Conservation (phyloP, 2,888 invertebrate species). For the Tricholauxania praeusta region DNA sequence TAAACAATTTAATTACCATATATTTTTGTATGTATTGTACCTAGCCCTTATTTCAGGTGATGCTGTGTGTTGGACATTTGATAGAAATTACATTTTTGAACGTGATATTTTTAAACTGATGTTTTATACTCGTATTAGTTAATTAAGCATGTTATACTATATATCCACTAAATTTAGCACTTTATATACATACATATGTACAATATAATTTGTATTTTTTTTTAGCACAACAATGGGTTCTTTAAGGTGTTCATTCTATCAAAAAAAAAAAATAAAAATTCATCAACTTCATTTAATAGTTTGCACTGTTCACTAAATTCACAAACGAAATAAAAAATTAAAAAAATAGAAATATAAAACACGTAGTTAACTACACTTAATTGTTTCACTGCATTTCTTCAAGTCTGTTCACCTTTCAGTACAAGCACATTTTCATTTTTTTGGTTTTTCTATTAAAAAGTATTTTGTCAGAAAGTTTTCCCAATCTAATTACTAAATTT, state of each 20-base stretch:
- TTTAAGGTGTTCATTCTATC: no score
- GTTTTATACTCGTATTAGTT: conserved; percentile 3
- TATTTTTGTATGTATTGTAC: conserved; percentile 27
- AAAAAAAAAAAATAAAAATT: conserved; percentile 13
- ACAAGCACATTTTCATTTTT: background rate
- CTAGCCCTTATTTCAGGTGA: conserved; percentile 46
- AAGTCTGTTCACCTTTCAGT: background rate
- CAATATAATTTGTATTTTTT: conserved; percentile 35
- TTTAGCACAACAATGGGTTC: no score
- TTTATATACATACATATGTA: conserved; percentile 6
- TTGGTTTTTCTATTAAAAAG: background rate
- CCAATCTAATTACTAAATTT: no score
- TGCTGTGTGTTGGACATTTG: conserved; percentile 51
- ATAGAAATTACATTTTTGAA: conserved; percentile 26
- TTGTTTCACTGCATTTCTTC: conserved; percentile 4
- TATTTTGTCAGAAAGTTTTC: background rate
- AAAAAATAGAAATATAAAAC: background rate
- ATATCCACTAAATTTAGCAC: conserved; percentile 19
- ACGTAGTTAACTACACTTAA: background rate
- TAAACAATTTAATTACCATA: conserved; percentile 26
- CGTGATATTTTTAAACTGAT: conserved; percentile 7
- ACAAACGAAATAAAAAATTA: conserved; percentile 22
- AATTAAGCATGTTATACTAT: conserved; percentile 32
- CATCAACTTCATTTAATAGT: conserved; percentile 23
- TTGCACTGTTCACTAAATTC: conserved; percentile 30